Evolutionary conservation across 2,888 invertebrate genomes (phyloP).

Genomic region (Oxycera nigricornis): DNA sequence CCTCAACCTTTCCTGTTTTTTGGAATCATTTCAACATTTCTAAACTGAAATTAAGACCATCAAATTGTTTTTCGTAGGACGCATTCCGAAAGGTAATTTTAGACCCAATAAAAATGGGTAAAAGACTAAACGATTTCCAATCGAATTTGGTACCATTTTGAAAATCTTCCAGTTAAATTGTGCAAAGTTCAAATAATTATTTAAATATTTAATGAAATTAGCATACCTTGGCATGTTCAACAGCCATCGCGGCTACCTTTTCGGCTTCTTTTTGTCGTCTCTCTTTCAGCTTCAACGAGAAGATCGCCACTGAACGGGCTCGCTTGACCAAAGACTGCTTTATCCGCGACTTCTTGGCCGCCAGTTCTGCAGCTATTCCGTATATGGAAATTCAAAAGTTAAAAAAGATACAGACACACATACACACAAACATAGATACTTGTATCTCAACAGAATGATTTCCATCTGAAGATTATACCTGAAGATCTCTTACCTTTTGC

Average conservation of each 20-base stretch:
- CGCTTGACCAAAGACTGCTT: constrained; percentile 82
- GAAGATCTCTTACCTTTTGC: constrained; percentile 62
- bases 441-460: constrained; percentile 53
- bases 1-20: too few species aligned
- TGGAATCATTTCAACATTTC: too few species aligned
- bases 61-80: too few species aligned
- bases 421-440: not conserved
- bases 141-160: too few species aligned
- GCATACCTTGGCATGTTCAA: constrained; percentile 64
- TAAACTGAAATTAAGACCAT: too few species aligned
- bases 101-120: too few species aligned
- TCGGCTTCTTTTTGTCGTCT: constrained; percentile 81
- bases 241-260: constrained; percentile 69
- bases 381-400: constrained; percentile 22
- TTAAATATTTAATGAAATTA: not conserved
- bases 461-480: constrained; percentile 52
- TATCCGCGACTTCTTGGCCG: constrained; percentile 72
- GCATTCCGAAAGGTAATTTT: too few species aligned
- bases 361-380: constrained; percentile 65
- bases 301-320: constrained; percentile 84
- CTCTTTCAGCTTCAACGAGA: constrained; percentile 80
- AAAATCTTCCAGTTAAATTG: too few species aligned
- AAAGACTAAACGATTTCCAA: too few species aligned
- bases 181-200: too few species aligned
- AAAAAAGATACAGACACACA: not conserved